Conservation (phyloP, 2,797 vertebrate species). For the Gadopsis bispinosus region DNA sequence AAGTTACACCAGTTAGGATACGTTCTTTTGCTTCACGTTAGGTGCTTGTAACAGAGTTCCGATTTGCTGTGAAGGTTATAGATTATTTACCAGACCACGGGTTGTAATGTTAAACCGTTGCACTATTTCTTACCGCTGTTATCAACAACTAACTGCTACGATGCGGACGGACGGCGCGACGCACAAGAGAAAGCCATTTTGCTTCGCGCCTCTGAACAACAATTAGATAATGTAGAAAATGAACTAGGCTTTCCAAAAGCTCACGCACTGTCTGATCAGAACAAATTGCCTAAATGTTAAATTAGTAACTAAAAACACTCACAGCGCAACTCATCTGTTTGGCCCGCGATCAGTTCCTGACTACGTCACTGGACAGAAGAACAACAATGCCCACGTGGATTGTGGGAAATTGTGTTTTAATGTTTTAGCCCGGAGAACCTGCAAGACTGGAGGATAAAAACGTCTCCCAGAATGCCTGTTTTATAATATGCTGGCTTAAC, state of each 20-base stretch:
- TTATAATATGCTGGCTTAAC: background rate
- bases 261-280: background rate
- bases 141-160: background rate
- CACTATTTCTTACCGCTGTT: background rate
- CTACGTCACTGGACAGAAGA: constrained; percentile 42
- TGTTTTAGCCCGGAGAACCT: background rate
- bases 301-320: constrained; percentile 28
- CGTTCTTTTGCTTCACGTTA: background rate
- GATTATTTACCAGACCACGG: background rate
- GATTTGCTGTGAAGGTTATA: background rate
- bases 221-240: background rate
- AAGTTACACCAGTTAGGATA: no score
- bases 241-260: background rate
- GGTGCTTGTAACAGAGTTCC: background rate
- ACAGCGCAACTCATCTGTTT: constrained; percentile 26
- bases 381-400: constrained; percentile 43
- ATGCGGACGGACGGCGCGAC: background rate
- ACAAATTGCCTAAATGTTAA: background rate
- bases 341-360: constrained; percentile 35
- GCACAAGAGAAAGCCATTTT: accelerated
- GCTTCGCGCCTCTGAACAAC: background rate
- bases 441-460: background rate
- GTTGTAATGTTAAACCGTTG: background rate
- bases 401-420: constrained; percentile 74
- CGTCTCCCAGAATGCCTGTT: background rate